Evolutionary conservation across 1,140 invertebrate genomes (phyloP).

Genomic region (Sogatella furcifera): DNA sequence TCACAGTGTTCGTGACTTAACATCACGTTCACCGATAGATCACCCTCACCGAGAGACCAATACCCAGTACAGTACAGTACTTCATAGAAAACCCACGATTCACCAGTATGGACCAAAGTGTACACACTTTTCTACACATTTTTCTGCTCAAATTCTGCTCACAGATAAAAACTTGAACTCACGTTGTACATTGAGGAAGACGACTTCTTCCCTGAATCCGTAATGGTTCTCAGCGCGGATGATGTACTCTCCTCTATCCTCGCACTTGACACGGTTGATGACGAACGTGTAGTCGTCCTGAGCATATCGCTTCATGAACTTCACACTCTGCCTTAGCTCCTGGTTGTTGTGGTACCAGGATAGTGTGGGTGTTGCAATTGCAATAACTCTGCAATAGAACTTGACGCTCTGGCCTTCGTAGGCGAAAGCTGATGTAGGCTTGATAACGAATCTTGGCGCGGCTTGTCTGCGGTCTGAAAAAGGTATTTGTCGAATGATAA

Average conservation of each 20-base stretch:
- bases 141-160: too few species aligned
- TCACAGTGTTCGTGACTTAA: too few species aligned
- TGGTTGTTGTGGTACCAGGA: constrained; percentile 91
- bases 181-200: constrained; percentile 96
- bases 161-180: constrained; percentile 31
- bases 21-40: too few species aligned
- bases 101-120: background rate
- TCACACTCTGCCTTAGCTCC: constrained; percentile 93
- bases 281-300: constrained; percentile 96
- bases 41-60: too few species aligned
- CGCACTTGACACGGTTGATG: constrained; percentile 88
- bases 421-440: constrained; percentile 87
- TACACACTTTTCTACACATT: too few species aligned
- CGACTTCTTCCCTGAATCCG: constrained; percentile 89
- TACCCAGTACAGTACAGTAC: too few species aligned
- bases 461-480: constrained; percentile 85
- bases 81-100: too few species aligned
- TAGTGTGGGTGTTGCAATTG: constrained; percentile 84
- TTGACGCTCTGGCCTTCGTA: constrained; percentile 96
- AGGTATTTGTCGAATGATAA: background rate
- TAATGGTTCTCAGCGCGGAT: constrained; percentile 97
- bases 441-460: constrained; percentile 93
- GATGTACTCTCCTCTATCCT: constrained; percentile 94
- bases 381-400: constrained; percentile 94
- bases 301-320: constrained; percentile 97